Conservation (phyloP, 92 coral and sea anemone species). For the Plumapathes pennacea region DNA sequence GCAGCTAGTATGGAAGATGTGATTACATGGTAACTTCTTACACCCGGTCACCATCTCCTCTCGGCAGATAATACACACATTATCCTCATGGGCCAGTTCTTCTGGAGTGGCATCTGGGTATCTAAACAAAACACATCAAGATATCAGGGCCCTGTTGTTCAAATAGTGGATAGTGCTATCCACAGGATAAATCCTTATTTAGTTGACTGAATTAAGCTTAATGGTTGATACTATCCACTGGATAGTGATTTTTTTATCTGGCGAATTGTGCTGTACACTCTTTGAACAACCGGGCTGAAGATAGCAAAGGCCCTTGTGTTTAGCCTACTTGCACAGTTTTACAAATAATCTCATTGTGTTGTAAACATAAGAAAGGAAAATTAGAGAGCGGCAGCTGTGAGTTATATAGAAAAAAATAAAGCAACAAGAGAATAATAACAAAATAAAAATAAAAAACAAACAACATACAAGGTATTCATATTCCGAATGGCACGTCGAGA, state of each 20-base stretch:
- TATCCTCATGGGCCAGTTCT: constrained; percentile 88
- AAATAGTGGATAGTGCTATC: no score
- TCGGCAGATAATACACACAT: constrained; percentile 95
- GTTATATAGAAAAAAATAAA: not conserved
- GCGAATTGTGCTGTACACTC: no score
- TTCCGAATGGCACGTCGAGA: constrained; percentile 93
- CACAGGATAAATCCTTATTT: no score
- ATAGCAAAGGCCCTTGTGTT: no score
- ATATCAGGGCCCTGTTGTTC: not conserved
- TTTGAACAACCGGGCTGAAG: no score
- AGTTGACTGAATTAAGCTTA: no score
- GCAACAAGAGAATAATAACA: not conserved
- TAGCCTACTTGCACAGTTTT: no score
- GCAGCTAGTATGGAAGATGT: constrained; percentile 96
- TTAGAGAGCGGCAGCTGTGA: not conserved
- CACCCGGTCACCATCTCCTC: constrained; percentile 98
- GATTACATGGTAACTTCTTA: constrained; percentile 95
- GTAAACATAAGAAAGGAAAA: not conserved
- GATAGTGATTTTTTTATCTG: no score
- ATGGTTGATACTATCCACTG: no score
- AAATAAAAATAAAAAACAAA: not conserved
- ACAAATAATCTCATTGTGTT: no score
- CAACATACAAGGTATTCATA: constrained; percentile 97
- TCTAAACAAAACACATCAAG: constrained; percentile 18
- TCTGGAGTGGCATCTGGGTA: constrained; percentile 99